Percentiles rank a stretch among this genome's conserved stretches.
Evolutionary conservation across 2,888 invertebrate species (phyloP).

Genomic region (Octodonta nipae): DNA sequence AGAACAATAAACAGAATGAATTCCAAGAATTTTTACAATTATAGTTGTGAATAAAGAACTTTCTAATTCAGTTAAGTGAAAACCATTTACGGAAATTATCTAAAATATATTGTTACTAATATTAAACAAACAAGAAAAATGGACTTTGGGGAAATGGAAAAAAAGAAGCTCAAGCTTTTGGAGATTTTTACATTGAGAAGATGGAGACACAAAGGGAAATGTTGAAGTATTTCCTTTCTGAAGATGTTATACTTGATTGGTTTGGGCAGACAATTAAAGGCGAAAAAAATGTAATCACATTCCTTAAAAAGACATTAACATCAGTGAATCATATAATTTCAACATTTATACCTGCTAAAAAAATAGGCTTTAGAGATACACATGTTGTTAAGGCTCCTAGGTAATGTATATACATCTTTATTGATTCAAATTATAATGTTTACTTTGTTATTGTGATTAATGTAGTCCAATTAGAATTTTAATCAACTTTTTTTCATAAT

Average conservation of each 20-base stretch:
- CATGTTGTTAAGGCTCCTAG: constrained; percentile 25
- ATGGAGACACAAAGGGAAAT: constrained; percentile 28
- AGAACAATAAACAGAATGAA: too few species aligned
- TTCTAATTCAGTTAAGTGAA: too few species aligned
- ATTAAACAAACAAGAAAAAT: too few species aligned
- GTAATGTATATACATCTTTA: too few species aligned
- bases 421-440: not conserved
- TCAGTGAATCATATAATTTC: constrained; percentile 26
- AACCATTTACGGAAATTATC: too few species aligned
- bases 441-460: not conserved
- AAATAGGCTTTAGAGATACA: constrained; percentile 29
- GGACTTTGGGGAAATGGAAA: too few species aligned
- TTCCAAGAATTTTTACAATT: too few species aligned
- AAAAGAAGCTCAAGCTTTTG: constrained; percentile 26
- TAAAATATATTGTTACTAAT: too few species aligned
- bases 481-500: constrained; percentile 3
- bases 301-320: constrained; percentile 40
- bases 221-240: constrained; percentile 27
- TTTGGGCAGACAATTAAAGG: constrained; percentile 50
- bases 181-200: constrained; percentile 30
- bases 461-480: constrained; percentile 3
- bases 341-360: constrained; percentile 22
- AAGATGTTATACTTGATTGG: constrained; percentile 44
- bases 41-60: too few species aligned
- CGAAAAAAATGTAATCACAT: constrained; percentile 43